Evolutionary conservation across 1,140 invertebrate genomes (phyloP), one percentile per base, ranked within the genome.

Genomic region (Drosophila nannoptera): DNA sequence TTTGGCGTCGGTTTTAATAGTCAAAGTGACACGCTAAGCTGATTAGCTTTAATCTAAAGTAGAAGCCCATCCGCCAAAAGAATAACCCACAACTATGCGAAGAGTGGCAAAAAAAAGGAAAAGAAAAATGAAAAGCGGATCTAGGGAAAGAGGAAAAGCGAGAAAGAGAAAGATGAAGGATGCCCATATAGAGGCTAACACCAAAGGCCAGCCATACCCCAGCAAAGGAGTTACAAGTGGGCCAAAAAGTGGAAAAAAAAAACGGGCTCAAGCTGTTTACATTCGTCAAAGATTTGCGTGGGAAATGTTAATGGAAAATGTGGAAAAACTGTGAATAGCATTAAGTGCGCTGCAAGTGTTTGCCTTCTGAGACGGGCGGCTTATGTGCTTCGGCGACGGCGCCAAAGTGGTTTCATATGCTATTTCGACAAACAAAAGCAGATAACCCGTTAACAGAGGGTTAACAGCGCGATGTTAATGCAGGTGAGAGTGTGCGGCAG

Each of bases 41-140:
- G 80, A 83, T 83, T 83, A 83, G 80, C 80, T 83, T 80, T 76
- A 83, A 83, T 80, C 80, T 80, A 76, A 78, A 84, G 62, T 65
- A 59, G 40, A 45, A 66, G 54, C 46, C 31, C 29, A 7, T 16
- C 11, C 33, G 8, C 9, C 33, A 65, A 58, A 67, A 74, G 54
- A 61, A 70, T 38, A 45, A 46, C 46, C 22, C 22, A 22, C 22
- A 22, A 22, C 22, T 1, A 22, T 22, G 22, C 22, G 22, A 22
- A 22, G 22, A 22, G 22, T 22, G 22, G 22, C 22, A 22, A 22
- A 22, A 2, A 22, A 22, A 22, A 50, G 31, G 16, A 36, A 22
- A 68, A 72, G 61, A 31, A 29, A 59, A 31, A n/a, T 36, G 12
- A 32, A 45, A 55, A 59, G 40, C 12, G 4, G 5, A 32, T 16